Evolutionary conservation across 2,113 vertebrate species (phyloP).

Genomic region (Trichechus manatus): DNA sequence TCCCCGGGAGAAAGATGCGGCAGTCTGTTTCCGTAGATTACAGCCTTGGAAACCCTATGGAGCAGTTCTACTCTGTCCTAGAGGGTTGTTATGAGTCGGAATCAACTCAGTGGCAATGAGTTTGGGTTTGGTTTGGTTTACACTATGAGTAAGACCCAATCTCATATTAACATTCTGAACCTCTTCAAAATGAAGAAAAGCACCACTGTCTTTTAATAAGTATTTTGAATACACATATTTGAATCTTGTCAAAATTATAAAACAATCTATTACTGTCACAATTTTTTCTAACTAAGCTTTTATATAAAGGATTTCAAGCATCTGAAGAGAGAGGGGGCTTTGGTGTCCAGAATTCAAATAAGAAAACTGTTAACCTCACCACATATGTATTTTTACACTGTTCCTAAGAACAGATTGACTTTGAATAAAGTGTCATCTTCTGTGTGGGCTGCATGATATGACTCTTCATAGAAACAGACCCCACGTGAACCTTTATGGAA

Average conservation of each 20-base stretch:
- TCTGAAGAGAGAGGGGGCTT: conserved; percentile 22
- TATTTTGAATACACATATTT: background rate
- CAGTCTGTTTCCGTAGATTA: no score
- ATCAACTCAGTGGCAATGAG: no score
- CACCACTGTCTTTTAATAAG: conserved; percentile 38
- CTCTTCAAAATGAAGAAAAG: conserved; percentile 49
- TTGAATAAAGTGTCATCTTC: conserved; percentile 61
- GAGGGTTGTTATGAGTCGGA: no score
- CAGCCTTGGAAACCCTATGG: no score
- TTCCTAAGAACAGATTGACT: conserved; percentile 78
- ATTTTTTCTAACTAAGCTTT: conserved; percentile 23
- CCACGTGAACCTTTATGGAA: conserved; percentile 75
- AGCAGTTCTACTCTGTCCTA: no score
- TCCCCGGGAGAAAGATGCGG: no score
- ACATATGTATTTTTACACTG: conserved; percentile 67
- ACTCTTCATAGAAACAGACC: conserved; percentile 72
- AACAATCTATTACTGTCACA: conserved; percentile 4
- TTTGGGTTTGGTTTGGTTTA: background rate
- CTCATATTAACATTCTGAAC: background rate
- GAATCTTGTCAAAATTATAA: conserved; percentile 52
- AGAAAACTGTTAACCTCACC: conserved; percentile 67
- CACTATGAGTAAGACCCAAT: conserved; percentile 27
- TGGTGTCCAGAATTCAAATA: conserved; percentile 65
- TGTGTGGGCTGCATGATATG: conserved; percentile 78
- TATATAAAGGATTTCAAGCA: conserved; percentile 60